Percentiles rank a stretch among this genome's conserved stretches.
Conservation (phyloP, 2,113 vertebrate species). For the Noctilio leporinus region DNA sequence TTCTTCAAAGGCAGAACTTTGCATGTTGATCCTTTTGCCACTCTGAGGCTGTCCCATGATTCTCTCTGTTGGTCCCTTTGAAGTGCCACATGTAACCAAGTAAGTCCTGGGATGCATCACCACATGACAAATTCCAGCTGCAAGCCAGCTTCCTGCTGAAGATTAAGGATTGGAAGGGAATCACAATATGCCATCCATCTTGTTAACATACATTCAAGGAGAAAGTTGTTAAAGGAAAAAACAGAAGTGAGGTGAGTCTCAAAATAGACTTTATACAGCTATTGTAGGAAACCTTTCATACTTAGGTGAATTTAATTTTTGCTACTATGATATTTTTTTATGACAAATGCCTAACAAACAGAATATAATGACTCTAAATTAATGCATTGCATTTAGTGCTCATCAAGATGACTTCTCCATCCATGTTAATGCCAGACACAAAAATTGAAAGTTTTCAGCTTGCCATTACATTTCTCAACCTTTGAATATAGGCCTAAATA, state of each 20-base stretch:
- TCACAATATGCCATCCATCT: conserved; percentile 38
- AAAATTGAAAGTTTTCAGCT: background rate
- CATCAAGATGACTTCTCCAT: background rate
- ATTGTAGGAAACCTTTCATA: background rate
- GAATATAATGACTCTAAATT: background rate
- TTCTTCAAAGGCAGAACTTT: conserved; percentile 44
- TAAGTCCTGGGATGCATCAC: conserved; percentile 47
- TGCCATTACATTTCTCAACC: background rate
- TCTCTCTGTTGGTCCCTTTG: conserved; percentile 26
- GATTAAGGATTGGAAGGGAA: background rate
- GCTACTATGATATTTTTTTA: background rate
- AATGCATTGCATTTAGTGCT: background rate
- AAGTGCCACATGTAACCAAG: conserved; percentile 50
- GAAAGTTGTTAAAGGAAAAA: background rate
- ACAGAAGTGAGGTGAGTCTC: background rate
- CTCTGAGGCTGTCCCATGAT: background rate
- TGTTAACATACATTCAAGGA: conserved; percentile 8
- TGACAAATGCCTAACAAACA: background rate
- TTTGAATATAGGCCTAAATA: background rate
- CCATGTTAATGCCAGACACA: too few species aligned
- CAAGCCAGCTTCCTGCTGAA: conserved; percentile 9
- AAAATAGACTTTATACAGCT: background rate
- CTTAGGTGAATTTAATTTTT: background rate
- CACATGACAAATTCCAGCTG: conserved; percentile 10
- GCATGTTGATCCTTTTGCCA: background rate